Evolutionary conservation across 2,797 vertebrate genomes (phyloP).

Genomic region (Alauda arvensis): DNA sequence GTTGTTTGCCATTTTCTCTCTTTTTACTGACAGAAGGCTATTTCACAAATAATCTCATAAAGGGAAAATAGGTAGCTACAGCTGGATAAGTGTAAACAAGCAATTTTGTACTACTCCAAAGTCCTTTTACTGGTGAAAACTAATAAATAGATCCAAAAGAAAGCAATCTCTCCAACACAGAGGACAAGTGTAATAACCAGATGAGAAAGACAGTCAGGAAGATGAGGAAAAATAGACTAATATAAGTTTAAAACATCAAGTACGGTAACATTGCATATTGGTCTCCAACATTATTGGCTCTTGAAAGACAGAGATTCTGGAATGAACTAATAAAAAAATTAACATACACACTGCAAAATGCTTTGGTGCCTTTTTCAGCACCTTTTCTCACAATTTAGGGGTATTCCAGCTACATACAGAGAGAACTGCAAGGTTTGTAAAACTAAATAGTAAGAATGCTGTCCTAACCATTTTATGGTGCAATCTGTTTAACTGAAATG

Average conservation of each 20-base stretch:
- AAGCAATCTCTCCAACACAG: background rate
- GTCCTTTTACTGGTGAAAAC: background rate
- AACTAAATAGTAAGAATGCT: background rate
- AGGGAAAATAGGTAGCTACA: background rate
- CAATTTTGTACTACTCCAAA: background rate
- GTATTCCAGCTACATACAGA: background rate
- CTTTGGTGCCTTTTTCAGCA: background rate
- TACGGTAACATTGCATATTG: background rate
- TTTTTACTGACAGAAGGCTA: background rate
- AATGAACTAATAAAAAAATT: background rate
- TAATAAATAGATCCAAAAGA: background rate
- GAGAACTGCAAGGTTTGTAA: background rate
- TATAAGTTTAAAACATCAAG: background rate
- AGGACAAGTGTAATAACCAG: background rate
- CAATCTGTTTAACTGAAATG: background rate
- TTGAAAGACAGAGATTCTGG: background rate
- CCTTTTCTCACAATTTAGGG: background rate
- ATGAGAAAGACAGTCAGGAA: background rate
- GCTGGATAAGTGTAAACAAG: background rate
- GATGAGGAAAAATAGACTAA: background rate
- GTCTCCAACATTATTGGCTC: background rate
- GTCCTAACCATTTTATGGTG: background rate
- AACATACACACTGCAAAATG: background rate
- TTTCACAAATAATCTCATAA: slow-evolving; percentile 8
- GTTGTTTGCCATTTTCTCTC: background rate